These are phyloP conservation scores for Thryonomys swinderianus DNA, from an alignment of 2,113 vertebrate genomes.

Conservation along the genomic window DNA sequence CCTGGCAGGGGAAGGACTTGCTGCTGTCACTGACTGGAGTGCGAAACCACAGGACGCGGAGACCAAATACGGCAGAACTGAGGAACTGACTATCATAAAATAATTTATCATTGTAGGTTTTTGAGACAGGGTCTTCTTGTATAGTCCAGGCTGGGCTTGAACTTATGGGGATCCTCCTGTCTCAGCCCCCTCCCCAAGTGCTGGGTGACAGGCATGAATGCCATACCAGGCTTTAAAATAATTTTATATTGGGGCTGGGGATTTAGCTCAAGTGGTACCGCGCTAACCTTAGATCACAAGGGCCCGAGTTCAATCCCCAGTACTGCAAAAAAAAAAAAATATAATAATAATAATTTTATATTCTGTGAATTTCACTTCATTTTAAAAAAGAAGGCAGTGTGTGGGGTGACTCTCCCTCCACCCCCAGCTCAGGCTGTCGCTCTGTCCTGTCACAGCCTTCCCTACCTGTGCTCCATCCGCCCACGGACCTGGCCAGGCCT, in stretches of 20 bases:
- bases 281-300: too few relatives aligned
- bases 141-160: background rate
- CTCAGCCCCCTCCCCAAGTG: background rate
- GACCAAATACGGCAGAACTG: too few relatives aligned
- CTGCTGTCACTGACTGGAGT: conserved; percentile 12
- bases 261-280: too few relatives aligned
- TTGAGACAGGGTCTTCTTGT: background rate
- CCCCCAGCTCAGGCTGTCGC: background rate
- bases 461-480: background rate
- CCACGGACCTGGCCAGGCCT: background rate
- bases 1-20: conserved; percentile 20
- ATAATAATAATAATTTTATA: background rate
- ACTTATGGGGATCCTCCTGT: background rate
- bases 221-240: background rate
- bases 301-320: too few relatives aligned
- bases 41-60: too few relatives aligned
- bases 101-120: background rate
- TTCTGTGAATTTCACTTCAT: background rate
- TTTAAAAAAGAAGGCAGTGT: background rate
- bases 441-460: background rate
- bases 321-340: too few relatives aligned
- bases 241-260: too few relatives aligned
- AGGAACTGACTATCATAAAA: background rate
- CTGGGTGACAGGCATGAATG: background rate
- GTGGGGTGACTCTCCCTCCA: background rate